Base-by-base conservation (phyloP, 2,797 vertebrate species). In the Echeneis naucrates region DNA sequence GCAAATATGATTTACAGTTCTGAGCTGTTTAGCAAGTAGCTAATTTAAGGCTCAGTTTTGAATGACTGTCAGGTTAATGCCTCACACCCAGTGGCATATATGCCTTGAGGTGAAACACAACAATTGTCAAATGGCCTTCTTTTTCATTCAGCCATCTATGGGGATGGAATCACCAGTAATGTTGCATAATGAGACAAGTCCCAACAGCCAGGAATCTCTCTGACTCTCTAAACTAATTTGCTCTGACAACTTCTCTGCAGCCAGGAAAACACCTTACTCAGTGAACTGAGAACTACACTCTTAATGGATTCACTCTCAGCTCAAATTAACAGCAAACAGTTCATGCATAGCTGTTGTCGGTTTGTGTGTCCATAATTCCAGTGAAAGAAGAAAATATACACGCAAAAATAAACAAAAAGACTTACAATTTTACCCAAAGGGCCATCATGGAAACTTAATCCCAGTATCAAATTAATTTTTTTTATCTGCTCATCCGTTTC, bases 151-250 rank as follows among this genome's bases (percentile, higher is more conserved):
- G 55, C 44, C 65, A 57, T 57, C 35, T 51, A 16, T 17, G 16
- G n/a, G n/a, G 56, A 82, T 19, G 54, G 38, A 87, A 57, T 72
- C 72, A 42, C 27, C 38, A 0, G 33, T 40, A 44, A 0, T 0
- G 8, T 86, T 87, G 73, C 84, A 78, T 82, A 84, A 92, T 80
- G 56, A 69, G 75, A 76, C 84, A 87, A 70, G 88, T 85, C 62
- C 61, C 48, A 83, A 81, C 88, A 84, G 61, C 65, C 38, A 75
- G 59, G 67, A 66, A 84, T 80, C 65, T 79, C 67, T 74, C 40
- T 23, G 53, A 44, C 56, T 79, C 69, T 87, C 72, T 77, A 78
- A 85, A 78, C 68, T 87, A 81, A 87, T 83, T 64, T 77, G 54
- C 37, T 37, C 52, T 84, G 87, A 88, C 85, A 80, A 69, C 61